Conservation (phyloP, 2,113 vertebrate species). For the Promerops cafer region DNA sequence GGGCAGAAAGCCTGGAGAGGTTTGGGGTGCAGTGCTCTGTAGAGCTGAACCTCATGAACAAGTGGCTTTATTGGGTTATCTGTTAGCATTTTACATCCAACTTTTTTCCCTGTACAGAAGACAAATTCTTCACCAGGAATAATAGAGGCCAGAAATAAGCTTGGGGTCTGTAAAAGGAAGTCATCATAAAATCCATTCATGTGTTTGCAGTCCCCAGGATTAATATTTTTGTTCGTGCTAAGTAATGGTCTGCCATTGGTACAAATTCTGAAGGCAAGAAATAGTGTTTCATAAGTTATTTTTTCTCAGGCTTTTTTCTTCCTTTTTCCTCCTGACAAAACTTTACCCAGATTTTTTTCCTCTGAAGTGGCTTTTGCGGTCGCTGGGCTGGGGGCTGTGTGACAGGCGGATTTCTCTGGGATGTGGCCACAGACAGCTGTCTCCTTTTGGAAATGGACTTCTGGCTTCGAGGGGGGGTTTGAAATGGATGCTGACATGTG, state of each 20-base stretch:
- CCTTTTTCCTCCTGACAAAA: background rate
- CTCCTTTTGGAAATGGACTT: slow-evolving; percentile 6
- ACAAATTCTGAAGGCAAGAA: background rate
- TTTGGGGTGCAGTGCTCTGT: fast-evolving
- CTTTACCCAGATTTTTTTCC: background rate
- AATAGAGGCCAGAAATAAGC: background rate
- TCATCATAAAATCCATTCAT: fast-evolving
- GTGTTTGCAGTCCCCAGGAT: background rate
- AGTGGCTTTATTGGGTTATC: background rate
- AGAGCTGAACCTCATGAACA: background rate
- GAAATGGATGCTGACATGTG: background rate
- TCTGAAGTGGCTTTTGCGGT: background rate
- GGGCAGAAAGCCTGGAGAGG: fast-evolving
- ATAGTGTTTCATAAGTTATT: fast-evolving
- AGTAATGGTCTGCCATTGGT: background rate
- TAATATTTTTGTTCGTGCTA: background rate
- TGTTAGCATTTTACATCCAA: background rate
- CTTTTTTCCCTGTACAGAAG: background rate
- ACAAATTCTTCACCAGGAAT: background rate
- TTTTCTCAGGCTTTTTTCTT: fast-evolving
- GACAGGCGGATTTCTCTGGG: slow-evolving; percentile 4
- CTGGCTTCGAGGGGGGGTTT: background rate
- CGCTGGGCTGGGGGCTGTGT: background rate
- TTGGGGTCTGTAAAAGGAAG: background rate
- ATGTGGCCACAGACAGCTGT: slow-evolving; percentile 35